These are phyloP conservation scores for Columba guinea DNA, from an alignment of 2,797 vertebrate species.

Conservation along the genomic window DNA sequence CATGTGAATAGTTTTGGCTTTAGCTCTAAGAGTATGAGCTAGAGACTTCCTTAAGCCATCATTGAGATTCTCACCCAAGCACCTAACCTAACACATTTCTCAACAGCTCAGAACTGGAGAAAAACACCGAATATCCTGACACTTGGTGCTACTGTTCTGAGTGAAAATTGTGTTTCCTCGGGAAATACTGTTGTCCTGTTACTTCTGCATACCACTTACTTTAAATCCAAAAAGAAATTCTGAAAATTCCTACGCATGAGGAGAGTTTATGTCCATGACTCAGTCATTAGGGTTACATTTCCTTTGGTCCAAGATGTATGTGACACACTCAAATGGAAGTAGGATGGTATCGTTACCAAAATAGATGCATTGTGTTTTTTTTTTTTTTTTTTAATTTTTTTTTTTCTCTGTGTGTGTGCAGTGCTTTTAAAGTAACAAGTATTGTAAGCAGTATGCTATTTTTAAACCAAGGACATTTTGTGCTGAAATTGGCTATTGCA, in stretches of 20 bases:
- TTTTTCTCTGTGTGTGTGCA: neutral
- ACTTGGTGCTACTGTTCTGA: neutral
- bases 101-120: neutral
- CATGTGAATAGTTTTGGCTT: neutral
- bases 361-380: slow-evolving; percentile 20
- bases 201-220: neutral
- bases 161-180: neutral
- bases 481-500: slow-evolving; percentile 53
- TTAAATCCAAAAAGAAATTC: neutral
- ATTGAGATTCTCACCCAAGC: neutral
- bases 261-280: neutral
- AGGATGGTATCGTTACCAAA: neutral
- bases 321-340: neutral
- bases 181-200: neutral
- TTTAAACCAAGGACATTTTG: slow-evolving; percentile 63
- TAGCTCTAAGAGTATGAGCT: neutral
- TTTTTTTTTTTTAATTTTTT: neutral
- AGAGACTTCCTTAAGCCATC: neutral
- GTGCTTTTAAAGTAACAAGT: slow-evolving; percentile 34
- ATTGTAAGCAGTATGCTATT: slow-evolving; percentile 40
- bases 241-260: neutral
- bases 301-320: neutral
- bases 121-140: neutral
- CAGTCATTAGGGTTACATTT: neutral
- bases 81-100: neutral